Conservation (phyloP, 2,113 vertebrate species). For the Neogale vison region DNA sequence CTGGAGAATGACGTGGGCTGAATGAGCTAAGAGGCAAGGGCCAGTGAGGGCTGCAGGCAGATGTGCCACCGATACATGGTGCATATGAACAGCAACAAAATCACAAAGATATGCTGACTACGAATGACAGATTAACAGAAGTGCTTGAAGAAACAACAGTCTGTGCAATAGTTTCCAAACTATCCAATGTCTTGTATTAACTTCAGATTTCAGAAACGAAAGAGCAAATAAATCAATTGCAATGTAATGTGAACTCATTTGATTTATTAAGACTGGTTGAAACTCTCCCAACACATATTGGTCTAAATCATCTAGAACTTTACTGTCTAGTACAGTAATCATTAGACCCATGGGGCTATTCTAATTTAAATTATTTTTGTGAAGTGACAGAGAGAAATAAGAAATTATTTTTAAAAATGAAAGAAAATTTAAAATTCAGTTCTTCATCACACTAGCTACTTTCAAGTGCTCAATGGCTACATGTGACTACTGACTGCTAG, state of each 20-base stretch:
- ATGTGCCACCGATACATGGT: background rate
- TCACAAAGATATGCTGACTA: background rate
- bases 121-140: background rate
- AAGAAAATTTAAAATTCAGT: background rate
- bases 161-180: background rate
- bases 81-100: background rate
- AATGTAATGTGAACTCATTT: background rate
- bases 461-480: background rate
- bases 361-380: constrained; percentile 27
- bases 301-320: background rate
- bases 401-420: background rate
- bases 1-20: background rate
- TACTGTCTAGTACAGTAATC: background rate
- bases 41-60: background rate
- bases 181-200: background rate
- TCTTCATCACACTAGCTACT: background rate
- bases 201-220: background rate
- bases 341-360: background rate
- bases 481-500: background rate
- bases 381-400: too few relatives aligned
- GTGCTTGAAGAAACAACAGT: background rate
- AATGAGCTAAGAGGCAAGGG: background rate
- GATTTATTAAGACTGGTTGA: constrained; percentile 30
- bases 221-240: background rate
- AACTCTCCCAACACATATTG: background rate